Evolutionary conservation across 2,113 vertebrate species (phyloP), one percentile per base, ranked within the genome.

Genomic region (Halichoerus grypus): DNA sequence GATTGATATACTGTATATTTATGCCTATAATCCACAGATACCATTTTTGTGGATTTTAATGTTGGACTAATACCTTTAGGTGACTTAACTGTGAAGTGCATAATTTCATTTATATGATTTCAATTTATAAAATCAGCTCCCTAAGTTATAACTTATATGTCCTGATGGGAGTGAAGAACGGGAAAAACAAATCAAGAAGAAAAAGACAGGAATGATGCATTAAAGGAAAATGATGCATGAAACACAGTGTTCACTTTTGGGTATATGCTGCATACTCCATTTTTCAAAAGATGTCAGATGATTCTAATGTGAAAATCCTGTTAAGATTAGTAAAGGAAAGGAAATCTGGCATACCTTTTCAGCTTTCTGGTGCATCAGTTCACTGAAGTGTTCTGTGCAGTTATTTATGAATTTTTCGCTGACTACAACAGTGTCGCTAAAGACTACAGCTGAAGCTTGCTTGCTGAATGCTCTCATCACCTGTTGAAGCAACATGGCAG

Each of bases 401-500:
- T 97, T 98, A 97, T 97, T 99, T 97, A 99, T 97, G 98, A 99
- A 99, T 94, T 99, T 99, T 98, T 99, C 99, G 69, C 99, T 99
- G 98, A 99, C 99, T 3, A 99, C 99, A 22, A 99, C 97, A 0
- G 99, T 99, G 90, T 99, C 99, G 10, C 97, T 98, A 88, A 99
- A 99, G 89, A 99, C 96, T 85, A 99, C 94, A 97, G 99, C 98
- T 33, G 99, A 98, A 22, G 99, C 98, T 93, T 99, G 99, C 88
- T 99, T 99, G 31, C 98, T 99, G 14, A 99, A 98, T 95, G 99
- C 98, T 97, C 99, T 99, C 99, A 99, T 99, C 65, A 99, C 99
- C 98, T 99, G 99, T 91, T 99, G 99, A 85, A 99, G 99, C 97
- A 99, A 98, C 90, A 99, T 99, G 39, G 99, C 99, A 22, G 98